Evolutionary conservation across 2,888 invertebrate species (phyloP).

Genomic region (Sinotaia quadrata): DNA sequence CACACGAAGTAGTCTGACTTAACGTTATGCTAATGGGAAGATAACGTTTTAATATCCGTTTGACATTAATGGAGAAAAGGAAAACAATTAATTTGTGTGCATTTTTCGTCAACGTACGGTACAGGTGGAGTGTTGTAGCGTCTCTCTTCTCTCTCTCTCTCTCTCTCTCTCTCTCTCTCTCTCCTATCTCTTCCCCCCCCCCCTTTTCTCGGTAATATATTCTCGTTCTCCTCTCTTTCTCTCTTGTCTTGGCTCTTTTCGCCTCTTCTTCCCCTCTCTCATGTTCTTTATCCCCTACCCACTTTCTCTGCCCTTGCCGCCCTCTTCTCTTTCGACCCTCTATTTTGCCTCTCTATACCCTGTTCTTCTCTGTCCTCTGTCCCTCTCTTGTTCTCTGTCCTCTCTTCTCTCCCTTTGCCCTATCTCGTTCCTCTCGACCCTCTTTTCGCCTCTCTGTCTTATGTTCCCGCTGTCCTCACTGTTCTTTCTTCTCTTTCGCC

Average conservation of each 20-base stretch:
- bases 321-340: neutral
- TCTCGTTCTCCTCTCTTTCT: neutral
- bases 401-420: neutral
- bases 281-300: neutral
- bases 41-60: no score
- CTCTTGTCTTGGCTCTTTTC: neutral
- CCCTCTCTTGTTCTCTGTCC: neutral
- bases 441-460: no score
- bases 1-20: no score
- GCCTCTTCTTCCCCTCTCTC: neutral
- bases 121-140: neutral
- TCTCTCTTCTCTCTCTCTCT: neutral
- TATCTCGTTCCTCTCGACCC: no score
- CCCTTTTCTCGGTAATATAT: neutral
- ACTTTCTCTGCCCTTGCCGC: neutral
- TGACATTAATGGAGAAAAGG: no score
- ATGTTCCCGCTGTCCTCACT: no score
- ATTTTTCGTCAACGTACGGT: no score
- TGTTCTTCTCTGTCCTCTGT: neutral
- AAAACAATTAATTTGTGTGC: no score
- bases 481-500: no score
- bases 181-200: slow-evolving; percentile 3
- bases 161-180: slow-evolving; percentile 7
- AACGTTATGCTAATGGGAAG: no score
- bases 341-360: neutral